These are phyloP conservation scores for Struthio camelus DNA, from an alignment of 2,113 vertebrate species.

Conservation along the genomic window DNA sequence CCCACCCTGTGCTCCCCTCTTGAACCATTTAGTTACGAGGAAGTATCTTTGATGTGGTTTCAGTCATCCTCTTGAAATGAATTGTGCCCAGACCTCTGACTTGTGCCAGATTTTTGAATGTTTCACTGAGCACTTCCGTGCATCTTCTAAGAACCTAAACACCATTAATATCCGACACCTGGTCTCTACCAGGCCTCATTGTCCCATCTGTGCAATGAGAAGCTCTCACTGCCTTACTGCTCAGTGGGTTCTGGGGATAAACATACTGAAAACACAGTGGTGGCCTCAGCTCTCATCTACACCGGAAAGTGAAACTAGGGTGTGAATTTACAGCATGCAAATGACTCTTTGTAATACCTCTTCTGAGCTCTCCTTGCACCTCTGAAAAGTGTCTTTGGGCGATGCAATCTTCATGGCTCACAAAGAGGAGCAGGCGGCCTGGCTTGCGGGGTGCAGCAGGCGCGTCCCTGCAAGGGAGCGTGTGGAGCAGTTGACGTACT, in stretches of 20 bases:
- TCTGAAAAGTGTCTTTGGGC: not conserved
- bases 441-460: accelerated
- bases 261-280: not conserved
- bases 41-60: slow-evolving; percentile 35
- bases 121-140: not conserved
- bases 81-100: not conserved
- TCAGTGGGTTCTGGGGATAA: not conserved
- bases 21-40: not conserved
- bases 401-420: not conserved
- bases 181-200: not conserved
- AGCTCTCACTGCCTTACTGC: not conserved
- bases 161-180: not conserved
- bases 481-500: not conserved
- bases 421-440: not conserved
- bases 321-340: not conserved
- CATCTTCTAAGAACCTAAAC: not conserved
- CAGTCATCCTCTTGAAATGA: slow-evolving; percentile 14
- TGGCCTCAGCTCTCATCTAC: not conserved
- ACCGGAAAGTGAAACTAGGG: not conserved
- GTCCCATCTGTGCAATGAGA: not conserved
- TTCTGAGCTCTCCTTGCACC: not conserved
- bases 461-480: not conserved
- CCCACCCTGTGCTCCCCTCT: not conserved
- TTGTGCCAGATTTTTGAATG: not conserved
- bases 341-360: not conserved